phyloP scores from a whole-genome alignment of 2,888 invertebrate species.

The Amiota mariae region DNA sequence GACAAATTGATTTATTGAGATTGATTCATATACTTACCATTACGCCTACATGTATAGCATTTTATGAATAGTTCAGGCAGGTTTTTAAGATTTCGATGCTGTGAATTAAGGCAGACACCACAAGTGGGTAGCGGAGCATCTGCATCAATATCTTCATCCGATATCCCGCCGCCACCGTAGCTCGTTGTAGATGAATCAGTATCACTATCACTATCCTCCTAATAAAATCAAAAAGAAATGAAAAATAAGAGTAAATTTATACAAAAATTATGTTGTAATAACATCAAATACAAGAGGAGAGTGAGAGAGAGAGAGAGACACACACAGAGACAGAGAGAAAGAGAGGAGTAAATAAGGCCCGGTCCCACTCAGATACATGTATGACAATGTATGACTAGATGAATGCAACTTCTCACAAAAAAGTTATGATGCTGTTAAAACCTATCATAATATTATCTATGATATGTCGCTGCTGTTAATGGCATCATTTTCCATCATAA shows the following conservation, averaged over 20 bases:
- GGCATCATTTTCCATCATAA: too few species aligned
- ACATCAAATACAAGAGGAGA: too few species aligned
- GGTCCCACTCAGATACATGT: too few species aligned
- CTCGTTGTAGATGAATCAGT: slow-evolving; percentile 41
- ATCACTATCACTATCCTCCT: slow-evolving; percentile 58
- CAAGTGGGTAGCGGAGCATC: slow-evolving; percentile 73
- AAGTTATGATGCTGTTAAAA: too few species aligned
- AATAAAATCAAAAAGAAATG: neutral
- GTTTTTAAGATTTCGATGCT: slow-evolving; percentile 77
- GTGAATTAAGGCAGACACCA: slow-evolving; percentile 76
- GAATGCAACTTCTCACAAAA: too few species aligned
- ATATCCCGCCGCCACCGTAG: slow-evolving; percentile 37
- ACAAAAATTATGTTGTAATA: too few species aligned
- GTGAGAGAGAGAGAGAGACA: too few species aligned
- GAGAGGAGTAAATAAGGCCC: too few species aligned
- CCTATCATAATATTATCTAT: too few species aligned
- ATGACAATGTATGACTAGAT: too few species aligned
- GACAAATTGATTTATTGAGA: neutral
- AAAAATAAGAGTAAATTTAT: neutral
- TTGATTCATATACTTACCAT: slow-evolving; percentile 70
- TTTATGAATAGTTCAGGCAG: slow-evolving; percentile 78
- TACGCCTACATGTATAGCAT: slow-evolving; percentile 77
- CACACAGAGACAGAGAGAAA: too few species aligned
- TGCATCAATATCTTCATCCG: slow-evolving; percentile 55
- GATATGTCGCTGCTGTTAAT: too few species aligned